Evolutionary conservation across 2,888 invertebrate species (phyloP).

Genomic region (Dione juno): DNA sequence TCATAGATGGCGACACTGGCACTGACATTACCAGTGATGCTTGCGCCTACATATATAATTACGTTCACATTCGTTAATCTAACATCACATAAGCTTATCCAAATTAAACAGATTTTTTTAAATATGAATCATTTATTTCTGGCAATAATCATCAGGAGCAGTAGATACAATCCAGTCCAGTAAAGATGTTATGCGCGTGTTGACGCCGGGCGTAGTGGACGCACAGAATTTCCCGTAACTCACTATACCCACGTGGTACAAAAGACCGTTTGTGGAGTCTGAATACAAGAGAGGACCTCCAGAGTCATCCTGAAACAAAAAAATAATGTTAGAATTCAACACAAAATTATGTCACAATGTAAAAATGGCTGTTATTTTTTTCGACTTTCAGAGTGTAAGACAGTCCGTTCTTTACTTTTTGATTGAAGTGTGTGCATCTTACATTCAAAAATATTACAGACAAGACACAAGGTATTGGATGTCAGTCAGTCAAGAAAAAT

Average conservation of each 20-base stretch:
- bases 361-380: too few species aligned
- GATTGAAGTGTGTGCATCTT: not conserved
- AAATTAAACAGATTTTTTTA: not conserved
- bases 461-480: too few species aligned
- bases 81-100: too few species aligned
- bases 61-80: too few species aligned
- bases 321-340: not conserved
- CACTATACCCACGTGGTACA: slow-evolving; percentile 79
- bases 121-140: slow-evolving; percentile 51
- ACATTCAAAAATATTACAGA: too few species aligned
- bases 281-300: slow-evolving; percentile 84
- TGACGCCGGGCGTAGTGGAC: slow-evolving; percentile 73
- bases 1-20: too few species aligned
- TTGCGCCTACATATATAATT: too few species aligned
- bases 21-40: too few species aligned
- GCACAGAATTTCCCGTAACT: slow-evolving; percentile 84
- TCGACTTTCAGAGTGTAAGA: not conserved
- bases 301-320: slow-evolving; percentile 67
- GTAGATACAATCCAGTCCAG: slow-evolving; percentile 80
- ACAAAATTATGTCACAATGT: too few species aligned
- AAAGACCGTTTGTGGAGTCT: slow-evolving; percentile 63
- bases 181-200: slow-evolving; percentile 80
- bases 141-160: slow-evolving; percentile 61
- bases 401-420: not conserved
- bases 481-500: not conserved